Conservation (phyloP, 2,888 invertebrate genomes). For the Nomada lathburiana region DNA sequence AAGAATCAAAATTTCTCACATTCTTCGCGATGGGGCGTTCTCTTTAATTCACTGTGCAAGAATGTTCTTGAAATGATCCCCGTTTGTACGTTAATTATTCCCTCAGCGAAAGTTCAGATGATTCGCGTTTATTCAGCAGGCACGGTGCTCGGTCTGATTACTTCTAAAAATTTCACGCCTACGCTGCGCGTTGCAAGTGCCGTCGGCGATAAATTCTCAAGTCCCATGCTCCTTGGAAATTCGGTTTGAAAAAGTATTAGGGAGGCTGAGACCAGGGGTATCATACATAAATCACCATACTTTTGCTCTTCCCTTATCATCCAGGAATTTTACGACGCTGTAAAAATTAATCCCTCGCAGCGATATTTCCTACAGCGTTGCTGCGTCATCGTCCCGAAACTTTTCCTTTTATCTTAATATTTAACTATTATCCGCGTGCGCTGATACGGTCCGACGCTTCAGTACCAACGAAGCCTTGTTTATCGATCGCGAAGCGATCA, state of each 20-base stretch:
- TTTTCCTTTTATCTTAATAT: slow-evolving; percentile 42
- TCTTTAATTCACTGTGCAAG: too few relatives aligned
- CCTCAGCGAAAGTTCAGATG: not conserved
- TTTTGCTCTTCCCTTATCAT: slow-evolving; percentile 49
- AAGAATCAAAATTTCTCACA: not conserved
- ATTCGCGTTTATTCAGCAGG: slow-evolving; percentile 10
- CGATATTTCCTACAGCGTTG: slow-evolving; percentile 21
- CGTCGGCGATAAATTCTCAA: slow-evolving; percentile 44
- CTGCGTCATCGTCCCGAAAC: slow-evolving; percentile 23
- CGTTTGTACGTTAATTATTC: slow-evolving; percentile 10
- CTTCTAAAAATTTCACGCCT: slow-evolving; percentile 45
- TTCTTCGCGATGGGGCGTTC: too few relatives aligned
- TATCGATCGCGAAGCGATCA: slow-evolving; percentile 14
- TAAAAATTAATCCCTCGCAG: slow-evolving; percentile 55
- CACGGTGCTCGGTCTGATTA: slow-evolving; percentile 34
- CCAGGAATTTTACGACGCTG: slow-evolving; percentile 48
- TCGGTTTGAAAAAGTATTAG: slow-evolving; percentile 60
- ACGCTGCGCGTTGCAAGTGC: slow-evolving; percentile 7
- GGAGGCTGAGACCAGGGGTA: slow-evolving; percentile 43
- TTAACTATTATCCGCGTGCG: slow-evolving; percentile 33
- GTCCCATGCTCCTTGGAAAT: slow-evolving; percentile 48
- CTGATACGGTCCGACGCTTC: not conserved
- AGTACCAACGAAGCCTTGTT: not conserved
- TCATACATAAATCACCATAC: slow-evolving; percentile 59
- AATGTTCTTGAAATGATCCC: not conserved